Base-by-base conservation (phyloP, 1,140 invertebrate species). In the Odontomachus brunneus region DNA sequence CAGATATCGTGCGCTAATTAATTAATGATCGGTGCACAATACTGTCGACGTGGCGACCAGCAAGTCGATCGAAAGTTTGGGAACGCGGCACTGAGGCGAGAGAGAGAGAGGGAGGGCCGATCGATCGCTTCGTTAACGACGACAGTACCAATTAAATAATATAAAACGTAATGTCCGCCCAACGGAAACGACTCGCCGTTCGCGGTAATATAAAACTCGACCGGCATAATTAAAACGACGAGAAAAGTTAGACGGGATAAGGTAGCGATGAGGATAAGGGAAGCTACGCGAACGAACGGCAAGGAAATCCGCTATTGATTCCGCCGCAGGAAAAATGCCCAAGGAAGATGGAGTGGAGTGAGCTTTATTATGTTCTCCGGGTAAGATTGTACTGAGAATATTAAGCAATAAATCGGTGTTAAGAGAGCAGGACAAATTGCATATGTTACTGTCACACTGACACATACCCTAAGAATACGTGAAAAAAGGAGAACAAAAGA, bases 81-180 rank as follows among this genome's bases (percentile, higher is more conserved):
- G 33, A 44, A 14, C 63, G 38, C 33, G 33, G 24, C 53, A 33
- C 15, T 22, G 62, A 63, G 48, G 38, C 38, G n/a, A 12, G 7
- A 12, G 72, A 44, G 38, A 0, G 15, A 60, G 38, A 49, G 9
- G 51, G 29, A 33, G 15, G 29, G 63, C 19, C 63, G 63, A 80
- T 80, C 75, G 75, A 80, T 80, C 38, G 75, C 22, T 63, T 80
- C 75, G 75, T 80, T 71, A 80, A 71, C 65, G 65, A 71, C 65
- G 65, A 63, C 53, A 65, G n/a, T 57, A 66, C 17, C 29, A 65
- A 76, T 55, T 57, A 65, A 44, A 59, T 53, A 60, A 78, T 75
- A 69, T 59, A 51, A 82, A 84, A 73, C 33, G 38, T 71, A 71
- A 71, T 69, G 67, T 80, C 65, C 53, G 51, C 33, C 12, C 9